These are phyloP conservation scores for Tenthredo scrophulariae DNA, from an alignment of 2,888 invertebrate species.

Conservation along the genomic window DNA sequence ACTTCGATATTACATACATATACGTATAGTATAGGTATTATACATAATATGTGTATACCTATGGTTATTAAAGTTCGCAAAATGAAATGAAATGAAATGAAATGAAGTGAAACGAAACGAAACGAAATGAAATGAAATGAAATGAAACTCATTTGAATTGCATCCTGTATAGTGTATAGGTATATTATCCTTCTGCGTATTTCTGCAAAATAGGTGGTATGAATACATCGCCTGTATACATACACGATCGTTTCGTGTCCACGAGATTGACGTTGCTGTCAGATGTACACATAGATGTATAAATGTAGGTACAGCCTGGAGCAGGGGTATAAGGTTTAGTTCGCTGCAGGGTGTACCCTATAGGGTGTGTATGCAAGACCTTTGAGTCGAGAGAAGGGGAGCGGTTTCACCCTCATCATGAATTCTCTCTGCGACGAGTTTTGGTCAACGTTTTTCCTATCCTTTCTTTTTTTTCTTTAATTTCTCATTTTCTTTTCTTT, in stretches of 20 bases:
- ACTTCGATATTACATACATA: background rate
- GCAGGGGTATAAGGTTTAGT: background rate
- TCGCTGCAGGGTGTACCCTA: background rate
- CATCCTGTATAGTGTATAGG: background rate
- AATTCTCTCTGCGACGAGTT: slow-evolving; percentile 53
- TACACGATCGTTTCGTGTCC: background rate
- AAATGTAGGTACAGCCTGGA: background rate
- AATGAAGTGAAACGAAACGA: background rate
- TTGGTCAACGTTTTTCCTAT: slow-evolving; percentile 44
- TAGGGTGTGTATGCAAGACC: slow-evolving; percentile 32
- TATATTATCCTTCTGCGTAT: background rate
- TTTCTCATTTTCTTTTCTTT: background rate
- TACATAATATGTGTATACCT: background rate
- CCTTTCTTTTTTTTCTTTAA: background rate
- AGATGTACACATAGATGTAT: background rate
- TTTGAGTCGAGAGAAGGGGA: slow-evolving; percentile 34
- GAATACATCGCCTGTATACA: background rate
- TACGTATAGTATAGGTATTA: background rate
- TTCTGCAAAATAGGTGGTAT: background rate
- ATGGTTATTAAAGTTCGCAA: background rate
- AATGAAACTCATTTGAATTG: background rate
- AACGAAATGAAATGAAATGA: background rate
- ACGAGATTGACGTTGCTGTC: background rate
- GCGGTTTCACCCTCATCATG: slow-evolving; percentile 52
- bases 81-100: background rate